Base-by-base conservation (phyloP, 2,888 invertebrate genomes). In the Tetropium fuscum region DNA sequence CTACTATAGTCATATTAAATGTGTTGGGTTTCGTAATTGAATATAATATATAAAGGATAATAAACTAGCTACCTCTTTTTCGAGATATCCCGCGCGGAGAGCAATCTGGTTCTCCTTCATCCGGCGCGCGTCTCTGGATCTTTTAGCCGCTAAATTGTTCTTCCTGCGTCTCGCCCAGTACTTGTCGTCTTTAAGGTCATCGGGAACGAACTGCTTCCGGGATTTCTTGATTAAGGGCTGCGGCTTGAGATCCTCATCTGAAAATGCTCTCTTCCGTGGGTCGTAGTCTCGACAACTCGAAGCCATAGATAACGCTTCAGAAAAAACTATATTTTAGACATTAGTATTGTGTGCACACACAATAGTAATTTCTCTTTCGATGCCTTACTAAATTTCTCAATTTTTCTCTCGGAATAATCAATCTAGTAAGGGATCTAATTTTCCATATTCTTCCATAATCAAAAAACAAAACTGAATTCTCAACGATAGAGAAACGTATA, bases 181-280 rank as follows among this genome's bases (percentile, higher is more conserved):
- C 87, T 95, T 96, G 86, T 97, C 97, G 84, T 97, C 97, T 86
- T 97, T 98, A 82, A 93, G 88, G 85, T 95, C 94, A 83, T 96
- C 95, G 80, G 97, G 97, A 80, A 97, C 97, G 87, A 96, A 97
- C 88, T 95, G 95, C 89, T 98, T 98, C 86, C 94, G 90, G 83
- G 97, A 97, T 87, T 98, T 98, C 88, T 97, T 97, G 84, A 97
- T 94, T 90, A 97, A 94, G 74, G 97, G 97, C 85, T 97, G 97
- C 77, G 97, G 97, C 85, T 96, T 96, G 74, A 97, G 90, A 84
- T 97, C 97, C 84, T 97, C 97, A 82, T 95, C 95, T 82, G 95
- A 93, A 87, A 97, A 97, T 79, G 92, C 90, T 83, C 94, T 88
- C 83, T 94, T 92, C 84, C 94, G 88, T 73, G 95, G 95, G 86